Evolutionary conservation across 2,797 vertebrate species (phyloP).

Genomic region (Cetoscarus ocellatus): DNA sequence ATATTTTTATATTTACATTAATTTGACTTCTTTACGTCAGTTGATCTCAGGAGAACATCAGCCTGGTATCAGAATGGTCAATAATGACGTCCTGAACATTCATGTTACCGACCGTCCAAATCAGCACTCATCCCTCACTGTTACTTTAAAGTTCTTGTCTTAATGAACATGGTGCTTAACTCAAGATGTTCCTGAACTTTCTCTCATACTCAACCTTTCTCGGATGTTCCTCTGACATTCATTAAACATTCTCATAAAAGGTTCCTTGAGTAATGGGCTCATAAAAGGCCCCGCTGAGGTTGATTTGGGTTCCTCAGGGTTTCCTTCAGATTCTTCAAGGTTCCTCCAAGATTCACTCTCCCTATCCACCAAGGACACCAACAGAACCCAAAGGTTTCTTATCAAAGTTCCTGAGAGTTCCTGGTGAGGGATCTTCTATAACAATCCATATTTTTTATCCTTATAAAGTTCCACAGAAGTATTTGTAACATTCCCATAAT

Average conservation of each 20-base stretch:
- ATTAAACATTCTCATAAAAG: too few relatives aligned
- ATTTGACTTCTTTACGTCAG: conserved; percentile 1
- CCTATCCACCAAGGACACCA: too few relatives aligned
- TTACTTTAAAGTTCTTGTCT: neutral
- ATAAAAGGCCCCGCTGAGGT: too few relatives aligned
- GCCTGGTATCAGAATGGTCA: neutral
- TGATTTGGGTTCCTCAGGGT: too few relatives aligned
- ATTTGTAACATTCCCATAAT: neutral
- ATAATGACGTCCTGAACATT: neutral
- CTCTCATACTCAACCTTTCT: neutral
- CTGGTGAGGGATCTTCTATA: too few relatives aligned
- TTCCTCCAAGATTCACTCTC: neutral
- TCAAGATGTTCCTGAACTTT: neutral
- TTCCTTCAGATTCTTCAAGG: neutral
- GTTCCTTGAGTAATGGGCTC: too few relatives aligned
- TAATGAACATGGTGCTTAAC: conserved; percentile 19
- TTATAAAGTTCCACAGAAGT: neutral
- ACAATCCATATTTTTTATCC: neutral
- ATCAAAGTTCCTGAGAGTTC: too few relatives aligned
- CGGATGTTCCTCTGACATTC: too few relatives aligned
- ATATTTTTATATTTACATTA: neutral
- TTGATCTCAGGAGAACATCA: conserved; percentile 6
- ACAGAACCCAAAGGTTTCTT: too few relatives aligned
- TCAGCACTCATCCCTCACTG: neutral
- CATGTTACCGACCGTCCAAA: neutral